Conservation (phyloP, 2,113 vertebrate species). For the Tyrannus savana region DNA sequence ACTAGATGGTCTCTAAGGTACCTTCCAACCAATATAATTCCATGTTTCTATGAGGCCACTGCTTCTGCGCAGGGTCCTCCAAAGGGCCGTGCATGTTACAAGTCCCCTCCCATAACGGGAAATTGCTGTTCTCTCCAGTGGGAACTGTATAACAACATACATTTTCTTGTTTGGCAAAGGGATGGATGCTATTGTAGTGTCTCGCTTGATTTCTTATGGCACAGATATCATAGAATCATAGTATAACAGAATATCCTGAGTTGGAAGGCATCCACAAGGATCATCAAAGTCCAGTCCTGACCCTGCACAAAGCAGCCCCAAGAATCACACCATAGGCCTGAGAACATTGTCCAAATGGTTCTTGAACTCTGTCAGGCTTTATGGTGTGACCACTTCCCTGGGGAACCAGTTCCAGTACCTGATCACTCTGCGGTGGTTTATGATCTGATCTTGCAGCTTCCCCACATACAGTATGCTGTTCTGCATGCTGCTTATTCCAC, state of each 20-base stretch:
- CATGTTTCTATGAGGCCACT: rapidly evolving
- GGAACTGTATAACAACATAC: background rate
- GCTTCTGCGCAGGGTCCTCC: background rate
- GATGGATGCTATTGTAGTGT: background rate
- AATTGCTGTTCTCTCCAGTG: background rate
- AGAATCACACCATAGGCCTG: background rate
- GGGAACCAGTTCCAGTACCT: background rate
- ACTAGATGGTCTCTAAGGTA: background rate
- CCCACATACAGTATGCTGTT: background rate
- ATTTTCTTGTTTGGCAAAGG: background rate
- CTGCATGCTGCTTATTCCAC: background rate
- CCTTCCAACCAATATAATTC: background rate
- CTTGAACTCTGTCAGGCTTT: background rate
- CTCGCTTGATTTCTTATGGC: background rate
- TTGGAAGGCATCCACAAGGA: background rate
- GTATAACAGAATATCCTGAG: background rate
- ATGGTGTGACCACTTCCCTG: background rate
- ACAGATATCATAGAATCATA: background rate
- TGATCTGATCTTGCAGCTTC: background rate
- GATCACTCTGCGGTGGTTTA: background rate
- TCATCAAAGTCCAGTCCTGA: background rate
- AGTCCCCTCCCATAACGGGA: background rate
- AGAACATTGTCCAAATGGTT: background rate
- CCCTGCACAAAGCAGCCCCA: background rate
- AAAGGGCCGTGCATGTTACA: background rate